Conservation (phyloP, 2,113 vertebrate species). For the Mesitornis unicolor region DNA sequence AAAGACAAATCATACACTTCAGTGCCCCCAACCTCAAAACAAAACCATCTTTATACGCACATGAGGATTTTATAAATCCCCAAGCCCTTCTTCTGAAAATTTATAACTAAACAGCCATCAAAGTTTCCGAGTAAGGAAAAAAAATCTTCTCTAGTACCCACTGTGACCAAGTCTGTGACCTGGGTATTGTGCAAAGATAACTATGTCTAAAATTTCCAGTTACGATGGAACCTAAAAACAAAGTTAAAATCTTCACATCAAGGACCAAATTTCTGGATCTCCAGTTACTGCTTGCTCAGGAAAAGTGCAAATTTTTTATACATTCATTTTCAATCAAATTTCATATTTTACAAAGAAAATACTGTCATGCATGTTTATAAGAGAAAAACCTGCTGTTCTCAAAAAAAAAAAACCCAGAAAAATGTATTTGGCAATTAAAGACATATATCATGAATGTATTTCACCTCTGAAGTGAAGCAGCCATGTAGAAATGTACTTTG, state of each 20-base stretch:
- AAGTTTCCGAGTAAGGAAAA: not conserved
- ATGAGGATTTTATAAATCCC: slow-evolving; percentile 1
- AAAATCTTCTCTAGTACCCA: not conserved
- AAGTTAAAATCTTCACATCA: not conserved
- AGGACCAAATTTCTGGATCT: not conserved
- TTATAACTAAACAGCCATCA: not conserved
- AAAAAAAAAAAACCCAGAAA: not conserved
- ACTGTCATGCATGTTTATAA: not conserved
- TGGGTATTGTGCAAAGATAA: not conserved
- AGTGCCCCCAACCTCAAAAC: not conserved
- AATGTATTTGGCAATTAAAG: not conserved
- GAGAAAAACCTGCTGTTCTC: not conserved
- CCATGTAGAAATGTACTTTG: not conserved
- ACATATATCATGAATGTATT: not conserved
- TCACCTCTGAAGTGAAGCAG: not conserved
- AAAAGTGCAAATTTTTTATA: not conserved
- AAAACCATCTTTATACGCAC: not conserved
- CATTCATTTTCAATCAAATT: not conserved
- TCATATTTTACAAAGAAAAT: not conserved
- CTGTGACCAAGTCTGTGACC: not conserved
- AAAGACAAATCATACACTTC: not conserved
- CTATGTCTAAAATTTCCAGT: not conserved
- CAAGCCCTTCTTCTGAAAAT: not conserved
- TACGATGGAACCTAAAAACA: not conserved
- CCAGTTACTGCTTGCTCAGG: not conserved